phyloP scores from a whole-genome alignment of 1,140 invertebrate species.

The Caenorhabditis remanei region DNA sequence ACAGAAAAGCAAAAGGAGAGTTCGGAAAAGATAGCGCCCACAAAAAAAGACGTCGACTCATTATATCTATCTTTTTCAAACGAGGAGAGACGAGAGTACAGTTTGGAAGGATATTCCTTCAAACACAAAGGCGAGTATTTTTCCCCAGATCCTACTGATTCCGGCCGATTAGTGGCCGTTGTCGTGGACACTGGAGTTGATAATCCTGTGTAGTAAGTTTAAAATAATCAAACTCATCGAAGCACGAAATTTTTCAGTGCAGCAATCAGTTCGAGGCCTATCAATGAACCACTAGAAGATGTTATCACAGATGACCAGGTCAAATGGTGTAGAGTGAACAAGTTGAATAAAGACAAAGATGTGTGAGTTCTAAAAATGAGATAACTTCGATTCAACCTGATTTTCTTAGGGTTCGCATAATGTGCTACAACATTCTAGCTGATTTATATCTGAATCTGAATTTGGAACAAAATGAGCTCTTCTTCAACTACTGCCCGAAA shows the following conservation, averaged over 20 bases:
- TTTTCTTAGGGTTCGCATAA: constrained; percentile 2
- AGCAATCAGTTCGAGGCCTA: not conserved
- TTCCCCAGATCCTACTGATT: not conserved
- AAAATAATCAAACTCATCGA: not conserved
- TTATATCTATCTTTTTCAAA: not conserved
- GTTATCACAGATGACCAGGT: constrained; percentile 23
- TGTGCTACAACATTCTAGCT: constrained; percentile 36
- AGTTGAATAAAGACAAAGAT: not conserved
- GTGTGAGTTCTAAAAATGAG: not conserved
- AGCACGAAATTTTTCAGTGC: constrained; percentile 2
- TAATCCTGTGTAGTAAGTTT: constrained; percentile 19
- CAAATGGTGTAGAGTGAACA: not conserved
- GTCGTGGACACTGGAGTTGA: not conserved
- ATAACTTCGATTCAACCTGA: not conserved
- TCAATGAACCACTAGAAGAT: not conserved
- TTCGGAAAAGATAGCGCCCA: not conserved
- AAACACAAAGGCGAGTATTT: not conserved
- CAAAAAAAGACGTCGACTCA: not conserved
- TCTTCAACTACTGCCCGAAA: constrained; percentile 49
- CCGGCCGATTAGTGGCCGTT: not conserved
- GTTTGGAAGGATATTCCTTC: not conserved
- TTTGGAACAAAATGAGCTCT: not conserved
- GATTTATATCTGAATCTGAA: constrained; percentile 15
- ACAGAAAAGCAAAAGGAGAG: not conserved
- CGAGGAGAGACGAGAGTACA: not conserved